Conservation (phyloP, 2,113 vertebrate genomes). For the Brachyistius frenatus region DNA sequence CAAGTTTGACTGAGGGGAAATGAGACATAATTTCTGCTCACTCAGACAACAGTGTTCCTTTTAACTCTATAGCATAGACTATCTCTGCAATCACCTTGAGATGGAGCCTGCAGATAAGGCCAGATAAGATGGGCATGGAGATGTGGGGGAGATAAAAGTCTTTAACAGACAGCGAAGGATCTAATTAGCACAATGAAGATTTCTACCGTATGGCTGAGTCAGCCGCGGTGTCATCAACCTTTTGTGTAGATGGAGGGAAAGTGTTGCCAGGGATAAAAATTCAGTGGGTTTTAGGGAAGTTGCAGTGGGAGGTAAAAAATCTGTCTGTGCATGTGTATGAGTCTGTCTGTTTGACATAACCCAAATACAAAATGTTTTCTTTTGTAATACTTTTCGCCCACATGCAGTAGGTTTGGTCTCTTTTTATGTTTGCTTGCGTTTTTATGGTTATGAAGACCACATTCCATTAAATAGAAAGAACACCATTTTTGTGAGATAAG, state of each 20-base stretch:
- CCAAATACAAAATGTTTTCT: constrained; percentile 21
- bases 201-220: constrained; percentile 72
- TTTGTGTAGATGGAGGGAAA: constrained; percentile 54
- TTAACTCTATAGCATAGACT: constrained; percentile 68
- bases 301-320: constrained; percentile 43
- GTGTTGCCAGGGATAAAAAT: constrained; percentile 46
- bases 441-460: constrained; percentile 3
- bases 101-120: constrained; percentile 71
- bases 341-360: constrained; percentile 14
- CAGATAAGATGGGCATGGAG: constrained; percentile 76
- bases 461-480: neutral
- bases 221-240: constrained; percentile 72
- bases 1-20: constrained; percentile 73
- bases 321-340: neutral
- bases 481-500: neutral
- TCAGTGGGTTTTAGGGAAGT: constrained; percentile 21
- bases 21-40: constrained; percentile 72
- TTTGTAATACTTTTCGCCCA: constrained; percentile 23
- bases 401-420: neutral
- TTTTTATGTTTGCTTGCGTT: neutral
- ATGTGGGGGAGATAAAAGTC: constrained; percentile 73
- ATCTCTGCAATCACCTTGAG: constrained; percentile 81
- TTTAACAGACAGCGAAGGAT: constrained; percentile 74
- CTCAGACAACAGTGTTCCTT: constrained; percentile 68
- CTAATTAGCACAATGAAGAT: constrained; percentile 80